A percentile compares a stretch with the other conserved stretches of the same genome.
These are phyloP conservation scores for Hippocampus abdominalis DNA, from an alignment of 2,113 vertebrate species.

Conservation along the genomic window DNA sequence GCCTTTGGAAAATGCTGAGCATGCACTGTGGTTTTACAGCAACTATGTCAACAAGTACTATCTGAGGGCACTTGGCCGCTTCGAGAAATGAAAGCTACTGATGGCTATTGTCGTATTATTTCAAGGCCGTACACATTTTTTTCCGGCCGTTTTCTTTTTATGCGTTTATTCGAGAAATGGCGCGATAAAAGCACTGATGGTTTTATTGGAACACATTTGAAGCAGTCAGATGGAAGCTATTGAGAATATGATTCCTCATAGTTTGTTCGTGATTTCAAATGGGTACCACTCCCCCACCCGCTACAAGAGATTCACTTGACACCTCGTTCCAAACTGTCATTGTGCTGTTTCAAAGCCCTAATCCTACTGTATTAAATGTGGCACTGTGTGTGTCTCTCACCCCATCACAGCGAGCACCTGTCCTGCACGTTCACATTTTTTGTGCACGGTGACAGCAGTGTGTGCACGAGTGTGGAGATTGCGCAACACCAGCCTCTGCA, in stretches of 20 bases:
- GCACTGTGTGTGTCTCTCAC: constrained; percentile 10
- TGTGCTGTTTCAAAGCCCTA: background rate
- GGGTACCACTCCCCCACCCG: too few species aligned
- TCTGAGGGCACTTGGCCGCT: constrained; percentile 56
- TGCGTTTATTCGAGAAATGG: background rate
- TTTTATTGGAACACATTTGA: background rate
- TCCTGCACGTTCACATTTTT: constrained; percentile 99
- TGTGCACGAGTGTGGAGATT: constrained; percentile 99
- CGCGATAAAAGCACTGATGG: background rate
- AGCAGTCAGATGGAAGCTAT: background rate
- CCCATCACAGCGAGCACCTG: constrained; percentile 84
- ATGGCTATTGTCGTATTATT: constrained; percentile 40
- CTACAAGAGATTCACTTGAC: background rate
- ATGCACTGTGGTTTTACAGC: constrained; percentile 66
- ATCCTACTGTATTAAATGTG: constrained; percentile 11
- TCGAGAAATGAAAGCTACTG: constrained; percentile 43
- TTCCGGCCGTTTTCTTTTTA: constrained; percentile 9
- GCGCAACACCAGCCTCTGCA: constrained; percentile 97
- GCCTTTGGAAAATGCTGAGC: constrained; percentile 68
- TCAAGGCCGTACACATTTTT: constrained; percentile 14
- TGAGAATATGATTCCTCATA: background rate
- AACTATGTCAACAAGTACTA: constrained; percentile 69
- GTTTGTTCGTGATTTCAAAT: background rate
- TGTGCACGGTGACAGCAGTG: constrained; percentile 96
- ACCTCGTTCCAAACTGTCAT: background rate